Evolutionary conservation across 2,888 invertebrate genomes (phyloP), one percentile per base, ranked within the genome.

Genomic region (Chirona hameri): DNA sequence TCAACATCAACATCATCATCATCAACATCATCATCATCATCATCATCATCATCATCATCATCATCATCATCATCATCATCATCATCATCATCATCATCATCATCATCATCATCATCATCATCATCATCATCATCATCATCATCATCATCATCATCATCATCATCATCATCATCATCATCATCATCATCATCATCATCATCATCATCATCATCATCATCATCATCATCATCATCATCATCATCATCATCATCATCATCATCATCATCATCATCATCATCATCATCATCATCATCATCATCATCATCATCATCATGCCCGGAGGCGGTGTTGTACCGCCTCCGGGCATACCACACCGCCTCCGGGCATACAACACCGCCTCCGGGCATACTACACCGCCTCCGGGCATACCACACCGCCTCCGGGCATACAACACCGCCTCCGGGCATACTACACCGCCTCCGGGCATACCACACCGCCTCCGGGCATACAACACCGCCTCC

Each of bases 41-140:
- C 65, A 65, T 65, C 65, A 65, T 65, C 65, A 65, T 65, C 65
- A 65, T 65, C 65, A 65, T 65, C 65, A 65, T 65, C 65, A 65
- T 65, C 65, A 65, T 65, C 65, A 65, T 65, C 65, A 65, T 65
- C 65, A 65, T 65, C 65, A 65, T 65, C 65, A 65, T 65, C 65
- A 65, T 65, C 65, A 65, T 65, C 65, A 65, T 65, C 65, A 65
- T 65, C 65, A 65, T 65, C 65, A 65, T 65, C 18, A 65, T 65
- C 65, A 65, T 65, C 65, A 65, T 65, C 65, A 65, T 65, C 65
- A 65, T 65, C 65, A 65, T 65, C 65, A 65, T 65, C 65, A 65
- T 65, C 65, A 65, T 65, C 65, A 65, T 65, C 65, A 65, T 65
- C 65, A 65, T 65, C 65, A n/a, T 65, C 65, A 65, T 65, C 65